Evolutionary conservation across 2,113 vertebrate genomes (phyloP).

Genomic region (Cochlearius cochlearius): DNA sequence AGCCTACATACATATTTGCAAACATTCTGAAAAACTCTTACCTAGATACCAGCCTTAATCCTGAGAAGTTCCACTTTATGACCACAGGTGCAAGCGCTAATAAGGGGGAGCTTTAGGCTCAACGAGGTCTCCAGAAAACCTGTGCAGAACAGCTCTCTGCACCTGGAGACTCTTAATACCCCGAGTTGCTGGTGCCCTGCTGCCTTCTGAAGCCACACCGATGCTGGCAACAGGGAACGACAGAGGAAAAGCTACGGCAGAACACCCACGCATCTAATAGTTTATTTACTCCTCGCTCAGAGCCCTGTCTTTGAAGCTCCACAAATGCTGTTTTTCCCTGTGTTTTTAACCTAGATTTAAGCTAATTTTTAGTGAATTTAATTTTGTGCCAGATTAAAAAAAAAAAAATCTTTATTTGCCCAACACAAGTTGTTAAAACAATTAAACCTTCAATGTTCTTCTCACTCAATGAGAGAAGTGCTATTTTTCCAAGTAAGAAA

Average conservation of each 20-base stretch:
- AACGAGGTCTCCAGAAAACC: neutral
- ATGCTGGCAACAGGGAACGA: no score
- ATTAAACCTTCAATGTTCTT: neutral
- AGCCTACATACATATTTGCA: rapidly evolving
- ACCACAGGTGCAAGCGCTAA: neutral
- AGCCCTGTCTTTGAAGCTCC: neutral
- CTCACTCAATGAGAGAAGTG: neutral
- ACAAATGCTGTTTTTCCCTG: neutral
- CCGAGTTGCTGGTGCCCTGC: rapidly evolving
- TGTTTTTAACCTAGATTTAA: neutral
- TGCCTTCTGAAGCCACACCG: neutral
- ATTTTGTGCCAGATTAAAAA: neutral
- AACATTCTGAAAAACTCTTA: neutral
- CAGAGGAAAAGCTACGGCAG: neutral
- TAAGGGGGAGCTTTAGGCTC: neutral
- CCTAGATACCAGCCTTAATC: neutral
- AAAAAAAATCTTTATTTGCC: neutral
- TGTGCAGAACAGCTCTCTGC: neutral
- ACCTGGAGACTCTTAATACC: neutral
- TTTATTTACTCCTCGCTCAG: neutral
- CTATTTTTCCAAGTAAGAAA: neutral
- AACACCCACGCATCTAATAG: neutral
- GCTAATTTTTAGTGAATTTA: neutral
- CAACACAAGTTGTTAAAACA: neutral
- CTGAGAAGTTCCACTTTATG: neutral